Base-by-base conservation (phyloP, 2,797 vertebrate species). In the Micromesistius poutassou region DNA sequence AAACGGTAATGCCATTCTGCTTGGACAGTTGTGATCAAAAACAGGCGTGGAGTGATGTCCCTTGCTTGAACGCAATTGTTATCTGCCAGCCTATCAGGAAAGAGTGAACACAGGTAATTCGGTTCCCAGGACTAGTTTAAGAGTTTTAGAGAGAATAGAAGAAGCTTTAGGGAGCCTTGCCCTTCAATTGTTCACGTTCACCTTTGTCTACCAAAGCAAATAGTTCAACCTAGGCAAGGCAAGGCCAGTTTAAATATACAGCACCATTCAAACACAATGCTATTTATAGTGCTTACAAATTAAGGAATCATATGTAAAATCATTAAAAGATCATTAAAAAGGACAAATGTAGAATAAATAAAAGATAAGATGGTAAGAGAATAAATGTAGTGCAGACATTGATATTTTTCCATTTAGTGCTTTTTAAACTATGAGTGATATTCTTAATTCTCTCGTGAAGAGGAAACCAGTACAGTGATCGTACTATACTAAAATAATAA, bases 311-410 rank as follows among this genome's bases (percentile, higher is more conserved):
- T 16, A 55, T 55, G 16, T 55, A 22, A 62, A 62, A 25, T 8
- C 22, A 62, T n/a, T 62, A 62, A 62, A 62, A 62, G 55, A 22
- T n/a, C 55, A 62, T n/a, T n/a, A 62, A 62, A 66, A 66, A 66
- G 22, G 55, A 66, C 22, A 25, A 25, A 66, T 66, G 5, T 66
- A 25, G 25, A 25, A 66, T 66, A 66, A 25, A 66, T 33, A 4
- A 33, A 5, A 33, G 22, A 55, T 55, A 55, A 22, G 50, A 55
- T 55, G 50, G 19, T 55, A 5, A 55, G 50, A 55, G 50, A 5
- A n/a, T 55, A 55, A n/a, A 55, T 55, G 50, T 55, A 55, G 19
- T 55, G 50, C 50, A 55, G 16, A 55, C 50, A 22, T 5, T n/a
- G 10, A n/a, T 46, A 16, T 46, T 14, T 46, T 46, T 46, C 50